phyloP scores from a whole-genome alignment of 92 coral and sea anemone species.

The Hydrozoanthus gracilis region DNA sequence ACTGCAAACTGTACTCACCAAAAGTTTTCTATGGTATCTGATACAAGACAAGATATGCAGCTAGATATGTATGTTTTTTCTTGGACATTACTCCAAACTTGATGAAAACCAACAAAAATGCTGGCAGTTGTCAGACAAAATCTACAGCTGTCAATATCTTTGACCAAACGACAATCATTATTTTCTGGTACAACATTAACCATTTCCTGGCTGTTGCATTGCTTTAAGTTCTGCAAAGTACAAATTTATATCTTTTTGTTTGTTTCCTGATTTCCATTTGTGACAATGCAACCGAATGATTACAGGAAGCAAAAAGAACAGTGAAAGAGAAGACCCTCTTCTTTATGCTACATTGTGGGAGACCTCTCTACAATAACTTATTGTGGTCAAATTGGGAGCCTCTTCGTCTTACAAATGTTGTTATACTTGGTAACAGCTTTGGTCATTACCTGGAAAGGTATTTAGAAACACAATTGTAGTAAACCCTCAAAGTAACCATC shows the following conservation, averaged over 20 bases:
- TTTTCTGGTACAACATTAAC: too few species aligned
- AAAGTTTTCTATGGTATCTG: too few species aligned
- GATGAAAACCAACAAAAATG: too few species aligned
- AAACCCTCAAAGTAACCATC: neutral
- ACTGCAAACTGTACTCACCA: too few species aligned
- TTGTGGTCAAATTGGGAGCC: slow-evolving; percentile 98
- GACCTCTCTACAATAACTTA: slow-evolving; percentile 93
- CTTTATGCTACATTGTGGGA: slow-evolving; percentile 93
- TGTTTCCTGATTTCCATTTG: neutral
- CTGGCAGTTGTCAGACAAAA: too few species aligned
- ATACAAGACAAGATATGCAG: too few species aligned
- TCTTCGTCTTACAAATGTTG: slow-evolving; percentile 62
- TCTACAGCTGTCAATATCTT: too few species aligned
- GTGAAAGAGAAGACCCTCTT: slow-evolving; percentile 71
- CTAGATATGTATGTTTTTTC: too few species aligned
- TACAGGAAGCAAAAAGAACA: slow-evolving; percentile 88
- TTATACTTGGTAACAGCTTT: slow-evolving; percentile 92
- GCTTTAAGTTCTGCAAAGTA: too few species aligned
- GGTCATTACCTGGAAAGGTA: slow-evolving; percentile 87
- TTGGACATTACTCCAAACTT: too few species aligned
- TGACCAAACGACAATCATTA: too few species aligned
- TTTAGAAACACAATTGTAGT: neutral
- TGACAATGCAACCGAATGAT: neutral
- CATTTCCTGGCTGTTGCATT: too few species aligned
- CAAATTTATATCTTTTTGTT: neutral